Evolutionary conservation across 2,888 invertebrate genomes (phyloP).

Genomic region (Andrena hattorfiana): DNA sequence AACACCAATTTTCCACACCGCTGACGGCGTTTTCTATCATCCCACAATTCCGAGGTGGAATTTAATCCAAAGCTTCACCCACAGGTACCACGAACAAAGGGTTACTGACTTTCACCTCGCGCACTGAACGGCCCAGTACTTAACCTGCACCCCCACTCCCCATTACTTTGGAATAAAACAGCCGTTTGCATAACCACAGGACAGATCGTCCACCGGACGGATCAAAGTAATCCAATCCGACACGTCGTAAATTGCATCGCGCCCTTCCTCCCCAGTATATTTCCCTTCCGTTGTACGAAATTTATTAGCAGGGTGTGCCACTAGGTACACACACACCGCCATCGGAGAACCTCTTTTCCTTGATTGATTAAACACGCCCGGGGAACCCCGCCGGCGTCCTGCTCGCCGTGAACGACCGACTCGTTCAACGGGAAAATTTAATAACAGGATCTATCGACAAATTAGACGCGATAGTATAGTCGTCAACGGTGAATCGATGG

Average conservation of each 20-base stretch:
- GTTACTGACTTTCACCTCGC: not conserved
- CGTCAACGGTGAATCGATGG: constrained; percentile 7
- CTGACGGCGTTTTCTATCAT: too few species aligned
- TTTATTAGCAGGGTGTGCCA: constrained; percentile 63
- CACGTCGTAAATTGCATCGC: constrained; percentile 55
- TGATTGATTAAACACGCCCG: constrained; percentile 59
- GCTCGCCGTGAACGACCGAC: constrained; percentile 10
- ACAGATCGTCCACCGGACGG: constrained; percentile 26
- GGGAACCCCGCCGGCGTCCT: constrained; percentile 21
- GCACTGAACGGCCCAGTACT: not conserved
- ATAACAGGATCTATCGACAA: constrained; percentile 35
- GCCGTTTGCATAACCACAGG: constrained; percentile 32
- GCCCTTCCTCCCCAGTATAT: constrained; percentile 24
- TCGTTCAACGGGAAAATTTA: constrained; percentile 37
- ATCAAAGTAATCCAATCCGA: constrained; percentile 60
- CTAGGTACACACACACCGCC: constrained; percentile 37
- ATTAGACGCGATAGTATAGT: constrained; percentile 14
- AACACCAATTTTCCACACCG: too few species aligned
- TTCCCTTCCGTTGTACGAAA: constrained; percentile 44
- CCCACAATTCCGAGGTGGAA: too few species aligned
- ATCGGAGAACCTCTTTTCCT: constrained; percentile 46
- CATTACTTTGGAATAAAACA: constrained; percentile 16
- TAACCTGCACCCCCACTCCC: not conserved
- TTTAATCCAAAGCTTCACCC: too few species aligned
- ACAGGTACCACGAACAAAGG: not conserved